Base-by-base conservation (phyloP, 2,888 invertebrate species). In the Caenorhabditis parvicauda region DNA sequence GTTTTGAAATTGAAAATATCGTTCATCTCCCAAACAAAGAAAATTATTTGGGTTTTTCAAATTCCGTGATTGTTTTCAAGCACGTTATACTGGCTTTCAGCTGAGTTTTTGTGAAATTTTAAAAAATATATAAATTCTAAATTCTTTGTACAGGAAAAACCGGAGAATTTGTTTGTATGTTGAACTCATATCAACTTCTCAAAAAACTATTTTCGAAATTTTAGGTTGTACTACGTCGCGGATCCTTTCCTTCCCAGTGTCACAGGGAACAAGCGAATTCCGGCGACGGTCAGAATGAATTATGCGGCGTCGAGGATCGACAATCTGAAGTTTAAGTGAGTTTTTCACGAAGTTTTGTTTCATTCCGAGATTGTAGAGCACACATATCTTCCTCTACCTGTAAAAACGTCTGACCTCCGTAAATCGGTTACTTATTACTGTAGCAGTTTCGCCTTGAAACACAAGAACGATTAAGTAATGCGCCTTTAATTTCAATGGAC, bases 211-310 rank as follows among this genome's bases (percentile, higher is more conserved):
- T 43, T 43, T 7, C 22, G 24, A 24, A 22, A 43, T 43, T 59
- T 12, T 25, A 59, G 59, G 14, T 54, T 62, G 44, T 52, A 54
- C 21, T 58, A 58, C 51, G 38, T 52, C 2, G 48, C 62, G 2
- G 32, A 62, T 45, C 62, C 62, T 5, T 58, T 58, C 17, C 29
- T 54, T 2, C 62, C 62, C 0, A 51, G 57, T 54, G 56, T 58
- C 28, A 41, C 45, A 12, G 38, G 57, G 21, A 37, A 48, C 3
- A 39, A 27, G 14, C 46, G 39, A 29, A 25, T 29, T 5, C 25
- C 38, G 1, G 46, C 58, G 3, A 54, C 57, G 4, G 32, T 32
- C 2, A 50, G 62, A 2, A 62, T 62, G 62, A 57, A 58, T 27
- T 62, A 54, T 38, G 62, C 62, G 1, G 57, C 54, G 7, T 56